Evolutionary conservation across 2,888 invertebrate species (phyloP).

Genomic region (Galeruca laticollis): DNA sequence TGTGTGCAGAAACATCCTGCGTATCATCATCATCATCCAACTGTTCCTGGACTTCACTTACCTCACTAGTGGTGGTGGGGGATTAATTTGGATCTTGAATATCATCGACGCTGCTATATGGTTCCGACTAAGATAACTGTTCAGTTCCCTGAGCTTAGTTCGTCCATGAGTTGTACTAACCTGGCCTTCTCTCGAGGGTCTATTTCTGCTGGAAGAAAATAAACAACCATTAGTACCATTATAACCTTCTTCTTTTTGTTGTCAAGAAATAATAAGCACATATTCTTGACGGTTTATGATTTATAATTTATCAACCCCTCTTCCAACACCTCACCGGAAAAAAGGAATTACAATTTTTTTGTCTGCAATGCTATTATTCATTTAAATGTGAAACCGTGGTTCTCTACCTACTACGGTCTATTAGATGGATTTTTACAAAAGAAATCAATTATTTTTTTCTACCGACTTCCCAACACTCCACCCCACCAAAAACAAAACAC

Average conservation of each 20-base stretch:
- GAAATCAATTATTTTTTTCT: too few species aligned
- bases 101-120: constrained; percentile 5
- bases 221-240: not conserved
- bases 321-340: not conserved
- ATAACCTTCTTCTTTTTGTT: not conserved
- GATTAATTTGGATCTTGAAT: not conserved
- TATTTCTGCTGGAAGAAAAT: constrained; percentile 1
- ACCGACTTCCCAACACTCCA: too few species aligned
- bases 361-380: too few species aligned
- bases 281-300: not conserved
- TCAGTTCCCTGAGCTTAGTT: constrained; percentile 4
- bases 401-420: too few species aligned
- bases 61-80: not conserved
- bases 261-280: not conserved
- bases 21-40: too few species aligned
- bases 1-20: too few species aligned
- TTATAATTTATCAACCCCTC: too few species aligned
- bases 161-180: constrained; percentile 12
- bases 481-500: not conserved
- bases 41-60: constrained; percentile 2
- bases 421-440: too few species aligned
- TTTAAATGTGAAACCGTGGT: too few species aligned
- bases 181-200: too few species aligned
- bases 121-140: constrained; percentile 1
- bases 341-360: not conserved